A percentile compares a stretch with the other conserved stretches of the same genome.
Conservation (phyloP, 2,113 vertebrate genomes). For the Varanus komodoensis region DNA sequence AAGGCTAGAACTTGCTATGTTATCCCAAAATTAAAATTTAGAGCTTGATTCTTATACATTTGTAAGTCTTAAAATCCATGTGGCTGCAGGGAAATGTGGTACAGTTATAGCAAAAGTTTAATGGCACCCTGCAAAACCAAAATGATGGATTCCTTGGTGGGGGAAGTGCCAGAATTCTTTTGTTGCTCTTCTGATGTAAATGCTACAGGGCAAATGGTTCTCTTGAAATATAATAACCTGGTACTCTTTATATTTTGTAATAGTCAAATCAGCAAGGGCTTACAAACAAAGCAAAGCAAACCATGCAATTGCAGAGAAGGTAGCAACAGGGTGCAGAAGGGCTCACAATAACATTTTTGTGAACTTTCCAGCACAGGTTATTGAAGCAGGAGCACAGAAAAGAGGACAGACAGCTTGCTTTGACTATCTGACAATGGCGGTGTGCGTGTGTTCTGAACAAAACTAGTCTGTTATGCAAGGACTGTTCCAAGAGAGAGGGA, state of each 20-base stretch:
- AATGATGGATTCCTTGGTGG: neutral
- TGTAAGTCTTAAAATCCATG: neutral
- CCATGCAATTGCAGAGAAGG: neutral
- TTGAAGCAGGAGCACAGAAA: conserved; percentile 41
- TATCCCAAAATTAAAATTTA: neutral
- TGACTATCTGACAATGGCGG: conserved; percentile 19
- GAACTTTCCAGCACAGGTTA: conserved; percentile 56
- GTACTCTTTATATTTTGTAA: neutral
- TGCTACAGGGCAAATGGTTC: neutral
- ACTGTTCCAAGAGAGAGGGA: conserved; percentile 62
- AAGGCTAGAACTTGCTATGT: neutral
- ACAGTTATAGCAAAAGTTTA: neutral
- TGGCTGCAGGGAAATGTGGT: neutral
- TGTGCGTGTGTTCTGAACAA: neutral
- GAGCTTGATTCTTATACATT: neutral
- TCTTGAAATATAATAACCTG: conserved; percentile 4
- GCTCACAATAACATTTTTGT: conserved; percentile 54
- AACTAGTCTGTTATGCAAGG: conserved; percentile 30
- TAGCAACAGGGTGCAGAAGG: conserved; percentile 49
- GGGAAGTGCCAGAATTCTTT: neutral
- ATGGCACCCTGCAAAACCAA: neutral
- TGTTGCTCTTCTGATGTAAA: neutral
- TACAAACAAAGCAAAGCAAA: neutral
- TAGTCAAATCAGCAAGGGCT: neutral
- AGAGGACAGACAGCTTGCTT: conserved; percentile 41